Base-by-base conservation (phyloP, 2,797 vertebrate species). In the Chaunax sp. region DNA sequence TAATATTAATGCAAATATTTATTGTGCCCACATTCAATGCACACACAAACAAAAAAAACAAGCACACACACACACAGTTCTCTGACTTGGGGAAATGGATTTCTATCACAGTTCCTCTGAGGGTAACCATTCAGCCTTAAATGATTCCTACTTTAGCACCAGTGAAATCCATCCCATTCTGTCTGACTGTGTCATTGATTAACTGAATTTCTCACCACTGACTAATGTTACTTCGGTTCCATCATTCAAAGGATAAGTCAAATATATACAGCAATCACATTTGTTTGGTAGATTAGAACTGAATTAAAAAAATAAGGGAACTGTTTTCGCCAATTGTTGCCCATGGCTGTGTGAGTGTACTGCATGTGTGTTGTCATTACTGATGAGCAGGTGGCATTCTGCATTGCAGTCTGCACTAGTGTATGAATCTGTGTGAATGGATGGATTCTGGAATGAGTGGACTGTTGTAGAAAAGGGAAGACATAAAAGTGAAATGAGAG, bases 1-100 rank as follows among this genome's bases (percentile, higher is more conserved):
- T 63, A 77, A 81, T 72, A 72, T 69, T 75, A 67, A 86, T 74
- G 64, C 69, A 71, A 69, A 79, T 79, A 71, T 71, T 61, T 73
- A 58, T 61, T 45, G 28, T 66, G 53, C 13, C 38, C 28, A 43
- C 52, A 74, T 15, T 23, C 43, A 41, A 41, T 20, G 23, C 37
- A 45, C n/a, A 33, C 47, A 46, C 25, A 38, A 26, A 46, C 10
- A 35, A 35, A 35, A 11, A 35, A 35, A 10, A 35, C 55, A 46
- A 52, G 41, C 25, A 62, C 54, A 69, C 50, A 55, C 37, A 64
- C 8, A 23, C 4, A 50, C 1, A 19, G 4, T 16, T 41, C 4
- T 59, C 40, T 59, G 43, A 59, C n/a, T n/a, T n/a, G n/a, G n/a
- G n/a, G 28, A 59, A 64, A 75, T 63, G 12, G 23, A 2, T 50